Evolutionary conservation across 2,113 vertebrate species (phyloP).

Genomic region (Chloroceryle aenea): DNA sequence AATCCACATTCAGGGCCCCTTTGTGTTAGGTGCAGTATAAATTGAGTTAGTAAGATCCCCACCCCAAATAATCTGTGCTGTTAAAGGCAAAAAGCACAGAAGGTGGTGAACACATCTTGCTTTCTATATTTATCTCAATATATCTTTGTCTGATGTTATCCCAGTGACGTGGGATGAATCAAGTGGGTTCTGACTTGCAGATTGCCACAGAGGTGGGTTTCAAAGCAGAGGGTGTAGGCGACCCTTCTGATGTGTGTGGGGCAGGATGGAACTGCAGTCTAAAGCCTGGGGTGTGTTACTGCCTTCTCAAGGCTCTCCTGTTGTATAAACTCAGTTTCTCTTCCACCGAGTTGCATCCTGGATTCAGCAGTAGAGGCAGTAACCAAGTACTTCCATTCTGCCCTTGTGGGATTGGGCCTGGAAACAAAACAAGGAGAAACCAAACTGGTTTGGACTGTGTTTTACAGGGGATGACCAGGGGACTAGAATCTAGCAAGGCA

Average conservation of each 20-base stretch:
- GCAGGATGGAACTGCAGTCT: not conserved
- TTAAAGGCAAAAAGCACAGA: not conserved
- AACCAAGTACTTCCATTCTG: not conserved
- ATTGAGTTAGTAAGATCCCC: not conserved
- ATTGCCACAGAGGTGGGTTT: not conserved
- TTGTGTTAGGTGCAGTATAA: not conserved
- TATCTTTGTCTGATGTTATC: not conserved
- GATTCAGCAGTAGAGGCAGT: not conserved
- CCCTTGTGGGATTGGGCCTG: accelerated
- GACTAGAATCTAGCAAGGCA: not conserved
- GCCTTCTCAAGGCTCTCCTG: not conserved
- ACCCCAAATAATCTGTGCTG: not conserved
- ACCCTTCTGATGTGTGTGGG: not conserved
- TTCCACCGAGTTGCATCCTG: not conserved
- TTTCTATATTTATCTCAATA: not conserved
- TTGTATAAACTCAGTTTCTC: not conserved
- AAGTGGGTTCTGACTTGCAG: not conserved
- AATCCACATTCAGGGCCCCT: not conserved
- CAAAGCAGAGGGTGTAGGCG: not conserved
- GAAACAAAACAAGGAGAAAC: not conserved
- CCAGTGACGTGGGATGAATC: not conserved
- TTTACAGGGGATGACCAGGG: not conserved
- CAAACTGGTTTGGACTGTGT: not conserved
- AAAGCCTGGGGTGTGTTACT: not conserved
- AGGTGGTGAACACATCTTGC: not conserved